Base-by-base conservation (phyloP, 2,113 vertebrate species). In the Chlamydotis undulata region DNA sequence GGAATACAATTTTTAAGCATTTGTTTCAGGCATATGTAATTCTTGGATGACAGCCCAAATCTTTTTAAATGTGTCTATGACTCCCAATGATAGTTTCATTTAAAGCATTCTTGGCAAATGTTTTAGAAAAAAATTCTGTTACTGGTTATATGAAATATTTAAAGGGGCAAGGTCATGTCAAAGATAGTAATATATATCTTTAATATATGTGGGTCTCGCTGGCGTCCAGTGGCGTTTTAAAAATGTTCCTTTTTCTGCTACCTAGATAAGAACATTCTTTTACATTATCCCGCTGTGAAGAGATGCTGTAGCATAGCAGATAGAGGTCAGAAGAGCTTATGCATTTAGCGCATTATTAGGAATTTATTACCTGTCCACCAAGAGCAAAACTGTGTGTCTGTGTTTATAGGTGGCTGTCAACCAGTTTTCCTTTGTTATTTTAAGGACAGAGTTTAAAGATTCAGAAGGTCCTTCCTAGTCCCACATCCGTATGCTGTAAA, bases 21-120 rank as follows among this genome's bases (percentile, higher is more conserved):
- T 92, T 92, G 37, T 87, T 84, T 91, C 92, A 93, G 86, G 86
- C 83, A 63, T 89, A 82, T n/a, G 94, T 97, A 92, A 89, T 76
- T 52, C 50, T 89, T 92, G 94, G 91, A 73, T 11, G 56, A 29
- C 70, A 93, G 95, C 96, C 96, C 43, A 17, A 68, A 50, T n/a
- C 87, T 69, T 9, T 16, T 87, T 31, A 88, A 60, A 60, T 81
- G 76, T 71, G 71, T 64, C n/a, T 39, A 35, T 83, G 91, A 88
- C 70, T 88, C 88, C 77, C 92, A 71, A 4, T 71, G 68, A 95
- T 59, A 75, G 86, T 53, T 96, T 92, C 47, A 86, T 60, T 95
- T 95, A 95, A 92, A 17, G 7, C 90, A 93, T 95, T 97, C 92
- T 90, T 93, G 73, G 88, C 92, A 94, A 89, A 71, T 25, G 14